phyloP scores from a whole-genome alignment of 2,113 vertebrate genomes.

The Triplophysa tibetana region DNA sequence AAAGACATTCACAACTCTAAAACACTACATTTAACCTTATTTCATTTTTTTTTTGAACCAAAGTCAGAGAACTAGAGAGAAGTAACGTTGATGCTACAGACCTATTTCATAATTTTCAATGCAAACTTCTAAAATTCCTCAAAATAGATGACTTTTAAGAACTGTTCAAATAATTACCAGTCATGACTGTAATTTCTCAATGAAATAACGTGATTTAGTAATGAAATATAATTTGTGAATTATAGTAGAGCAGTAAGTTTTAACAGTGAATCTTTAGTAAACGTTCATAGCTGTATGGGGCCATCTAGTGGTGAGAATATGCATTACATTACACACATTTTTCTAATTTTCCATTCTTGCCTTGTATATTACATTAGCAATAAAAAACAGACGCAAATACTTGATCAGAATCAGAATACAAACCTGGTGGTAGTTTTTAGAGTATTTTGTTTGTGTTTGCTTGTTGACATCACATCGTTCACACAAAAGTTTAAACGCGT shows the following conservation, averaged over 20 bases:
- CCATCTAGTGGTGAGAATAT: constrained; percentile 10
- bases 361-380: not conserved
- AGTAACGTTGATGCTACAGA: too few species aligned
- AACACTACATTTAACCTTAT: too few species aligned
- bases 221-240: too few species aligned
- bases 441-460: too few species aligned
- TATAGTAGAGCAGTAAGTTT: too few species aligned
- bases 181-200: too few species aligned
- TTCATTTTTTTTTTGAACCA: not conserved
- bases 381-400: too few species aligned
- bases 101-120: not conserved
- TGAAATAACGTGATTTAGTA: too few species aligned
- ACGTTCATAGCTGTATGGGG: not conserved
- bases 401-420: too few species aligned
- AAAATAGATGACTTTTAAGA: not conserved
- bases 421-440: not conserved
- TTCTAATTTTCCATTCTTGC: too few species aligned
- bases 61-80: not conserved
- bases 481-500: not conserved
- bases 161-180: not conserved
- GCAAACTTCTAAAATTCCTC: not conserved
- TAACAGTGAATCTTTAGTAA: not conserved
- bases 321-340: not conserved
- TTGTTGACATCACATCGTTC: too few species aligned
- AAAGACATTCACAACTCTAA: constrained; percentile 46